Conservation (phyloP, 2,888 invertebrate genomes). For the Chrysopilus asiliformis region DNA sequence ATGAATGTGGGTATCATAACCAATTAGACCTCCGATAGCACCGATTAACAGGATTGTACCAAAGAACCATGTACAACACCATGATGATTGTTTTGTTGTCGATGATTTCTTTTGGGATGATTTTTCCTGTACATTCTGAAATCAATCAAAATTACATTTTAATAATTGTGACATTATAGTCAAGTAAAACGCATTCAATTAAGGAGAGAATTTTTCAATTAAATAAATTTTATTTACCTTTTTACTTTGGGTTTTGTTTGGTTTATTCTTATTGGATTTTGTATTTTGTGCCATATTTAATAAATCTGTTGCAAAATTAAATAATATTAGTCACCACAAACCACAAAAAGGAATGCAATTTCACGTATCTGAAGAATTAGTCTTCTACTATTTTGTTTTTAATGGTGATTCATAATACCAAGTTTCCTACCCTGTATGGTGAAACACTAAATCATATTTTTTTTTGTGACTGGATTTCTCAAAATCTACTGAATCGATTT, state of each 20-base stretch:
- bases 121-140: constrained; percentile 10
- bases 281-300: constrained; percentile 31
- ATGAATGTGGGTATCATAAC: constrained; percentile 47
- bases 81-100: constrained; percentile 18
- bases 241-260: constrained; percentile 30
- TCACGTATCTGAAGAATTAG: too few species aligned
- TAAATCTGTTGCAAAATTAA: constrained; percentile 15
- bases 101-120: constrained; percentile 25
- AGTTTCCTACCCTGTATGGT: too few species aligned
- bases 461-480: too few species aligned
- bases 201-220: too few species aligned
- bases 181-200: constrained; percentile 19
- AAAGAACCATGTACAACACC: constrained; percentile 52
- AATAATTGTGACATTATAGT: constrained; percentile 26
- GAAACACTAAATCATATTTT: too few species aligned
- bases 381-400: too few species aligned
- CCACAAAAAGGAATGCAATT: too few species aligned
- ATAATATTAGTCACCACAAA: too few species aligned
- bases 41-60: constrained; percentile 48
- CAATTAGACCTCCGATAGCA: constrained; percentile 45
- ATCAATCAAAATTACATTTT: constrained; percentile 1
- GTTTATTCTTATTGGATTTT: constrained; percentile 34
- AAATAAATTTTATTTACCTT: constrained; percentile 33
- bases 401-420: too few species aligned
- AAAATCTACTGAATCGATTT: too few species aligned